These are phyloP conservation scores for Acrobasis suavella DNA, from an alignment of 2,888 invertebrate species.

Conservation along the genomic window DNA sequence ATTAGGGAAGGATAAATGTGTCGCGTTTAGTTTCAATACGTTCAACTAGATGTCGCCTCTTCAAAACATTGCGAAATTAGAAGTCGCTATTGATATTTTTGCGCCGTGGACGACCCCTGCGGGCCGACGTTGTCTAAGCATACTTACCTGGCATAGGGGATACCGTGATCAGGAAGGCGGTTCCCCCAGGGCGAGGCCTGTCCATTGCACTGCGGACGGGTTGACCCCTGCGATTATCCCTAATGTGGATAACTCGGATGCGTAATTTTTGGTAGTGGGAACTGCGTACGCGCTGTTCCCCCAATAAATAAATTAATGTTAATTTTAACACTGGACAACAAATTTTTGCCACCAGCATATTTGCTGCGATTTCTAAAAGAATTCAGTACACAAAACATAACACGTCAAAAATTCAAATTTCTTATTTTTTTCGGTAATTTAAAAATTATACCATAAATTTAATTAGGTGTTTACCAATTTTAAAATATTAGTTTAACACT, in stretches of 20 bases:
- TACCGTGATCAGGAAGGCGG: constrained; percentile 16
- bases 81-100: constrained; percentile 5
- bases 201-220: constrained; percentile 16
- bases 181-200: constrained; percentile 16
- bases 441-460: too few relatives aligned
- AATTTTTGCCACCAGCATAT: too few relatives aligned
- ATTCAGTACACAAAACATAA: too few relatives aligned
- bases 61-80: not conserved
- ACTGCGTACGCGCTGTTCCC: constrained; percentile 13
- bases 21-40: not conserved
- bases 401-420: too few relatives aligned
- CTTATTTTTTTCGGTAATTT: too few relatives aligned
- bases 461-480: too few relatives aligned
- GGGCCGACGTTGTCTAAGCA: not conserved
- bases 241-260: constrained; percentile 8
- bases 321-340: too few relatives aligned
- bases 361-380: too few relatives aligned
- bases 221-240: constrained; percentile 10
- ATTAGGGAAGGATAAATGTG: not conserved
- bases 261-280: constrained; percentile 15
- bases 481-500: too few relatives aligned
- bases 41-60: not conserved
- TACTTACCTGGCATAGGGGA: constrained; percentile 21
- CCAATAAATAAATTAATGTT: not conserved
- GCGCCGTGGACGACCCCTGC: not conserved